Percentiles rank a stretch among this genome's conserved stretches.
Conservation (phyloP, 2,113 vertebrate species). For the Malurus elegans region DNA sequence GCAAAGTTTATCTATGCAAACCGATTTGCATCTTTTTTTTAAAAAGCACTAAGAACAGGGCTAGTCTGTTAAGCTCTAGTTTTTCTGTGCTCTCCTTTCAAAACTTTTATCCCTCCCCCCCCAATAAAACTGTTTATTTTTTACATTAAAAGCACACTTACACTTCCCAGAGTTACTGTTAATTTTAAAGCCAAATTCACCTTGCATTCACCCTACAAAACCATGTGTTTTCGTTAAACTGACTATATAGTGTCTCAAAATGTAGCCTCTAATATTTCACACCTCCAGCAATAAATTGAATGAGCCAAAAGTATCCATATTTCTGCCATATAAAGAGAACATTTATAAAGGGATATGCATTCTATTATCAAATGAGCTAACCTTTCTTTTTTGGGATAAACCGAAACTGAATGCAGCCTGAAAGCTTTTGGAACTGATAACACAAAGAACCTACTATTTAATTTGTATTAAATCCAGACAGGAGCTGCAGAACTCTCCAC, state of each 20-base stretch:
- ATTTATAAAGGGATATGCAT: not conserved
- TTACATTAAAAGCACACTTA: not conserved
- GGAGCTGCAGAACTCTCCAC: not conserved
- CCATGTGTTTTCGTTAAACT: not conserved
- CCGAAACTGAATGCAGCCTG: not conserved
- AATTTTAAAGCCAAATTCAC: not conserved
- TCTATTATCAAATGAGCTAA: not conserved
- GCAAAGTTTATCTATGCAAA: not conserved
- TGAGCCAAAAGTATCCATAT: not conserved
- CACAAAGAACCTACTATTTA: not conserved
- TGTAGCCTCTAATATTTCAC: not conserved
- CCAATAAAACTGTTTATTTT: not conserved
- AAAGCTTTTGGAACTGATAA: not conserved
- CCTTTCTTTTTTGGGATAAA: not conserved
- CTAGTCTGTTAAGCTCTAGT: not conserved
- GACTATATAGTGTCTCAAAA: not conserved
- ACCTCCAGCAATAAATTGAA: not conserved
- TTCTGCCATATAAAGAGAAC: not conserved
- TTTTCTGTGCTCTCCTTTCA: not conserved
- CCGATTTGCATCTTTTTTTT: not conserved
- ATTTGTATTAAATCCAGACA: constrained; percentile 11
- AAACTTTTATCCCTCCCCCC: rapidly evolving
- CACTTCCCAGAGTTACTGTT: not conserved
- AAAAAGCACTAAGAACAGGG: not conserved
- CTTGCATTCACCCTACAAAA: not conserved